phyloP scores from a whole-genome alignment of 92 coral and sea anemone genomes.

The Phenganax stokvisi region DNA sequence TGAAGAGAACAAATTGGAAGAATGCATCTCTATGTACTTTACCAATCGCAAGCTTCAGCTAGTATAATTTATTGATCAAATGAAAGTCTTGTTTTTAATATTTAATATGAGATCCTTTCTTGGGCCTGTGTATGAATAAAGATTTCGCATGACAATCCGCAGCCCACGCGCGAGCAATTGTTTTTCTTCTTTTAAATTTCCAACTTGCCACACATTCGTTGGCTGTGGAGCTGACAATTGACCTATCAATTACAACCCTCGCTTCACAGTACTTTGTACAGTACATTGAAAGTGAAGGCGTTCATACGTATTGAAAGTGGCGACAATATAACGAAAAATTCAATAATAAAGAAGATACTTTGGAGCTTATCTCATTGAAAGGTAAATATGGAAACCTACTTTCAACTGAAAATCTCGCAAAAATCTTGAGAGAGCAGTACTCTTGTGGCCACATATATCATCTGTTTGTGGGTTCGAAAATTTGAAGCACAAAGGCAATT shows the following conservation, averaged over 20 bases:
- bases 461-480: conserved; percentile 13
- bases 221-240: neutral
- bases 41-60: neutral
- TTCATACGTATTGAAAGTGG: conserved; percentile 13
- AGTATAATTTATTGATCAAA: conserved; percentile 15
- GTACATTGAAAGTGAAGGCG: neutral
- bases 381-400: neutral
- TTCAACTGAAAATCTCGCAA: neutral
- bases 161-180: conserved; percentile 36
- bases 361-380: neutral
- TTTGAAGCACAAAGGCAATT: conserved; percentile 2
- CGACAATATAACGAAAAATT: neutral
- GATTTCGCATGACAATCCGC: conserved; percentile 20
- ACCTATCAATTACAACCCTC: conserved; percentile 1
- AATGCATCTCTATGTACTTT: conserved; percentile 10
- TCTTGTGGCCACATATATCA: neutral
- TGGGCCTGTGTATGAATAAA: conserved; percentile 23
- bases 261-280: neutral
- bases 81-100: conserved; percentile 31
- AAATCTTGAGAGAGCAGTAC: neutral
- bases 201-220: neutral
- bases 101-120: conserved; percentile 28
- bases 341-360: conserved; percentile 11
- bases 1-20: neutral
- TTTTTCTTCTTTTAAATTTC: conserved; percentile 15